Base-by-base conservation (phyloP, 1,140 invertebrate genomes). In the Ceratina australensis region DNA sequence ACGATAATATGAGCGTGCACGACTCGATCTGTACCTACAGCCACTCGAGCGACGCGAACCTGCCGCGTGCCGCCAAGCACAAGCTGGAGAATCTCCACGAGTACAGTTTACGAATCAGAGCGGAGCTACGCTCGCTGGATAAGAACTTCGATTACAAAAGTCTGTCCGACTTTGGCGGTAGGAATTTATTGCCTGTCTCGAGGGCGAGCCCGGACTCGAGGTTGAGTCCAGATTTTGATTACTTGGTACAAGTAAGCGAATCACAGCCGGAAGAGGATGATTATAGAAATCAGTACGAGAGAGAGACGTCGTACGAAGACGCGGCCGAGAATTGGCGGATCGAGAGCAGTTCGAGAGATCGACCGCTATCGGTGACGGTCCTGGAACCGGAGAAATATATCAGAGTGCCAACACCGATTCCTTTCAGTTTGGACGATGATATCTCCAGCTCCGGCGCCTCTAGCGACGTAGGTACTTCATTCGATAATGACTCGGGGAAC, bases 51-150 rank as follows among this genome's bases (percentile, higher is more conserved):
- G 81, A 88, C 13, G 65, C 82, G 12, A 82, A 85, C 0, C 60
- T 91, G 10, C 83, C 90, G 13, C 78, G 78, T 13, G 66, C 81
- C 68, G 89, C 86, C 57, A 89, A 81, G 72, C 85, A 84, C 49
- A 92, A 91, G 63, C 75, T 92, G 68, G 91, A 92, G 78, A 92
- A 92, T 72, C 79, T 92, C 20, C 90, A 91, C 61, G 90, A 91
- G 26, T 92, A 92, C 71, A 91, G 90, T 68, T 63, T 92, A 57
- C 61, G 89, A 60, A 85, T 92, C 15, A 80, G 88, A 61, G 87
- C 85, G 69, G 87, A 92, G 69, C 68, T 92, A 2, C 84, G 87
- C 3, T 87, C 86, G 5, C 74, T 86, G 64, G 89, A 89, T 24
- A 84, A 66, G 20, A 86, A 82, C 61, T 88, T 86, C 2, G 83